A percentile compares a stretch with the other conserved stretches of the same genome.
Conservation (phyloP, 2,113 vertebrate genomes). For the Dasypus novemcinctus region DNA sequence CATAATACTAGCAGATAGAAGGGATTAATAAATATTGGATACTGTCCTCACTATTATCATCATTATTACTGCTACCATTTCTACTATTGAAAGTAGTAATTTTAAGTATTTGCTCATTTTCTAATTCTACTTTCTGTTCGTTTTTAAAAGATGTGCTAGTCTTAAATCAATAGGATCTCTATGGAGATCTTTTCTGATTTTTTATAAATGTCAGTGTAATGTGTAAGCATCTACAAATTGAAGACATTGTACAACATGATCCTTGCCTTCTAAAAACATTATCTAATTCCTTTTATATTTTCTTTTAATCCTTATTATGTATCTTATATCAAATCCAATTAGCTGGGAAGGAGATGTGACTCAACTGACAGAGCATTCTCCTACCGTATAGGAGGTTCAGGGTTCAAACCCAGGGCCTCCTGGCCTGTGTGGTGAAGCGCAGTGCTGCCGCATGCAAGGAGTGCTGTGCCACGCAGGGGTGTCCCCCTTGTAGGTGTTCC, state of each 20-base stretch:
- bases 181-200: not conserved
- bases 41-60: fast-evolving
- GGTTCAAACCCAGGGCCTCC: too few species aligned
- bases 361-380: too few species aligned
- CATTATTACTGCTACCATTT: not conserved
- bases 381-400: too few species aligned
- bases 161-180: not conserved
- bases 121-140: not conserved
- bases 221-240: not conserved
- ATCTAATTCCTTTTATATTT: not conserved
- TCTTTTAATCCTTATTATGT: not conserved
- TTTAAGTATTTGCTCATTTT: not conserved
- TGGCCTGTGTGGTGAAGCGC: too few species aligned
- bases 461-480: too few species aligned
- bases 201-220: not conserved
- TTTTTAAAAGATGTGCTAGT: not conserved
- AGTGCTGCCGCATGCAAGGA: too few species aligned
- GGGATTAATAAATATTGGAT: not conserved
- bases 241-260: not conserved
- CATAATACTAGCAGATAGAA: not conserved
- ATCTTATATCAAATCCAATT: not conserved
- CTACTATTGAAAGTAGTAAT: not conserved
- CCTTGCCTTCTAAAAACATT: not conserved
- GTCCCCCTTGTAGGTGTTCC: too few species aligned
- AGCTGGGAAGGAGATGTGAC: too few species aligned